Base-by-base conservation (phyloP, 2,113 vertebrate genomes). In the Cyphomyrus plagiostoma region DNA sequence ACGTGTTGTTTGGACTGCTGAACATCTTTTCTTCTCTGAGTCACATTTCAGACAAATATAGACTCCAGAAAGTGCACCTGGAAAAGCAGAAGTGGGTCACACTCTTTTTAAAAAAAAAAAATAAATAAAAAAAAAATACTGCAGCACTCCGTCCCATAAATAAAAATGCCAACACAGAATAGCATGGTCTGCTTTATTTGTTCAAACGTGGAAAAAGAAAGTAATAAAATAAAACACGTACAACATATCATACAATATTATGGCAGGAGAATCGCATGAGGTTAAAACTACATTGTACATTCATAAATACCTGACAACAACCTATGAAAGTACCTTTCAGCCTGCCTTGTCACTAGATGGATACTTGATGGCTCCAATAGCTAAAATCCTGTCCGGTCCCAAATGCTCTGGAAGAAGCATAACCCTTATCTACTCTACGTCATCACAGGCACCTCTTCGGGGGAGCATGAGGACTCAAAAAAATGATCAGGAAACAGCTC, bases 241-340 rank as follows among this genome's bases (percentile, higher is more conserved):
- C 26, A 53, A 50, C 82, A 46, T 53, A 39, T 23, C 26, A n/a
- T 48, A 88, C 58, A 66, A 58, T 11, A 89, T 85, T 50, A 89
- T 62, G 89, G 80, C 52, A 89, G 89, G 39, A 83, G 50, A 77
- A 89, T 58, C 42, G 46, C 52, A 30, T 45, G 21, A 17, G 39
- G 80, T 84, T 89, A 89, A 89, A 89, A 89, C 50, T 89, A 80
- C 89, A 48, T 45, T 42, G 70, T 58, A 85, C 50, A 30, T 30
- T 46, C 39, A 58, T 46, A 84, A 23, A 85, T 80, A 62, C 39
- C 52, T 45, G 89, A 62, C 89, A 48, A 53, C 13, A 23, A 58
- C 89, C 89, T 50, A 84, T n/a, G 80, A 35, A 56, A 85, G 58
- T 39, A 89, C 84, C 89, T 26, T 62, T 89, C 77, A 84, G 85